Percentiles rank a stretch among this genome's conserved stretches.
Evolutionary conservation across 2,113 vertebrate species (phyloP).

Genomic region (Xyliphius kryptos): DNA sequence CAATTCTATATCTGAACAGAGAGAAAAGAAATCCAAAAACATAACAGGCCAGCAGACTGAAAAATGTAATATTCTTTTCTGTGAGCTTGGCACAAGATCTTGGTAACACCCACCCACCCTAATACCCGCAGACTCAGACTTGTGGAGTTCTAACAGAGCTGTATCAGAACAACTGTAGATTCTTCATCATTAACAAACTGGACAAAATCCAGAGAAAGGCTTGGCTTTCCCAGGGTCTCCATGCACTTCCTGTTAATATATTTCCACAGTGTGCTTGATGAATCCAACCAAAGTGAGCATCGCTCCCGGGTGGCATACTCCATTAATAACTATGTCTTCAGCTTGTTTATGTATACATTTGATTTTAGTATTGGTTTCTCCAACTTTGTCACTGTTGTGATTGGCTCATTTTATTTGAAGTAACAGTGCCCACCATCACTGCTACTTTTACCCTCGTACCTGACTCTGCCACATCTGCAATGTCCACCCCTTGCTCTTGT

Average conservation of each 20-base stretch:
- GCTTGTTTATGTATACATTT: no score
- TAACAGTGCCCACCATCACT: constrained; percentile 95
- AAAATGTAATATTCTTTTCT: no score
- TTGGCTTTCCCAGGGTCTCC: constrained; percentile 33
- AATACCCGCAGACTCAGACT: constrained; percentile 30
- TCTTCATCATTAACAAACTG: constrained; percentile 22
- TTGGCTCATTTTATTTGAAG: constrained; percentile 56
- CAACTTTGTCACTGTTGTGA: constrained; percentile 1
- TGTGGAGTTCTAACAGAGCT: constrained; percentile 26
- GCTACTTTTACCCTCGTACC: constrained; percentile 90
- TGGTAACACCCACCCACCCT: constrained; percentile 9
- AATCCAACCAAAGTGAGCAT: constrained; percentile 31
- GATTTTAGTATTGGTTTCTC: constrained; percentile 8
- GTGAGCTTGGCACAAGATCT: constrained; percentile 55
- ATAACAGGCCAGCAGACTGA: constrained; percentile 21
- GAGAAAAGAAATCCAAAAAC: no score
- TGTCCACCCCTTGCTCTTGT: constrained; percentile 99
- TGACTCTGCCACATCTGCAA: constrained; percentile 99
- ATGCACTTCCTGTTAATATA: constrained; percentile 12
- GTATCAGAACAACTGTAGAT: constrained; percentile 30
- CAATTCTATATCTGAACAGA: constrained; percentile 10
- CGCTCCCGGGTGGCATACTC: constrained; percentile 5
- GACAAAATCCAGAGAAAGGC: constrained; percentile 30
- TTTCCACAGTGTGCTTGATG: constrained; percentile 25
- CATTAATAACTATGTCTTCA: constrained; percentile 6